Conservation (phyloP, 2,113 vertebrate species). For the Oceanites oceanicus region DNA sequence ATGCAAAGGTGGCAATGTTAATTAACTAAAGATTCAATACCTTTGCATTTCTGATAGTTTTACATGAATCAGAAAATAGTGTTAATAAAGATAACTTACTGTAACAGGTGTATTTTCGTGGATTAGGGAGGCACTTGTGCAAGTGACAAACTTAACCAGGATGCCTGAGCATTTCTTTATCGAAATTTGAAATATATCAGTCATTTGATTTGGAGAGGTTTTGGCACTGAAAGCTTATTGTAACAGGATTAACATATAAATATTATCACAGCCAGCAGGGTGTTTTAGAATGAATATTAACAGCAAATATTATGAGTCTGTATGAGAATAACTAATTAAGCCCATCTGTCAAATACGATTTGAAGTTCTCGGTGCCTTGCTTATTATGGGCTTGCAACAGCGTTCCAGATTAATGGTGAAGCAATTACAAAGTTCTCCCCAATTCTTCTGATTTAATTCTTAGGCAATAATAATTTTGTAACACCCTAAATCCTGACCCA, state of each 20-base stretch:
- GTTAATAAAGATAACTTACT: constrained; percentile 80
- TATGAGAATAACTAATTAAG: constrained; percentile 50
- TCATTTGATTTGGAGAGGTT: constrained; percentile 42
- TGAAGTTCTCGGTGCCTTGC: neutral
- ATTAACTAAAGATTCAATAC: constrained; percentile 76
- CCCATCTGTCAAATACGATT: constrained; percentile 36
- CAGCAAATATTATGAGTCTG: constrained; percentile 56
- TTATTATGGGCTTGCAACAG: neutral
- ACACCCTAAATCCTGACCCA: neutral
- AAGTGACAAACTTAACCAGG: neutral
- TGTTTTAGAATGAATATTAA: constrained; percentile 58
- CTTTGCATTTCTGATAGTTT: constrained; percentile 73
- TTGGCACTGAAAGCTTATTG: constrained; percentile 2
- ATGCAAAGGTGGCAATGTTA: constrained; percentile 67
- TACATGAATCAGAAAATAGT: constrained; percentile 74
- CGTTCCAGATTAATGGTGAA: neutral
- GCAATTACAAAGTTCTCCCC: neutral
- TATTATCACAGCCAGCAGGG: constrained; percentile 52
- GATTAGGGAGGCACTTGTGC: constrained; percentile 72
- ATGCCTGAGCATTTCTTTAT: neutral
- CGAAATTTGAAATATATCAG: neutral
- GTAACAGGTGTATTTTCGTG: constrained; percentile 87
- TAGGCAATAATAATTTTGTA: neutral
- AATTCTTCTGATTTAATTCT: neutral
- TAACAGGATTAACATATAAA: constrained; percentile 61